A percentile compares a stretch with the other conserved stretches of the same genome.
These are phyloP conservation scores for Nysson spinosus DNA, from an alignment of 2,888 invertebrate species.

Conservation along the genomic window DNA sequence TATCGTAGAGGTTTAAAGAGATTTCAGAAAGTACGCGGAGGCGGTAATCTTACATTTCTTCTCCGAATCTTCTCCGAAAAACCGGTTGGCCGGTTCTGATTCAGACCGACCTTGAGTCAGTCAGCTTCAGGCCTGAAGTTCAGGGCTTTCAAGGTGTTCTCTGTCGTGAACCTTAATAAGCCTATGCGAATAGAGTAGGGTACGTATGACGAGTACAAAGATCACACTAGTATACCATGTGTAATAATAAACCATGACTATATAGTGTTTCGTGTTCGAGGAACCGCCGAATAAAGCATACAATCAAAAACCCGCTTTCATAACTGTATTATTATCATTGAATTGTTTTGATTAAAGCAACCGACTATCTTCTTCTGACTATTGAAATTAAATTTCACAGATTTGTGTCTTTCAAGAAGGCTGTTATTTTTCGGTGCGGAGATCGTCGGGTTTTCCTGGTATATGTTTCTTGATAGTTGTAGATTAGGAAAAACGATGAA, in stretches of 20 bases:
- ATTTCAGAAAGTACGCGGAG: slow-evolving; percentile 24
- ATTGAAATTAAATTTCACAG: too few species aligned
- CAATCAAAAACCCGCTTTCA: too few species aligned
- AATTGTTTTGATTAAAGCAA: too few species aligned
- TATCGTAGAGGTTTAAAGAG: slow-evolving; percentile 25
- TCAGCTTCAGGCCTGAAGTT: slow-evolving; percentile 58
- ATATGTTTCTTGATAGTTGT: too few species aligned
- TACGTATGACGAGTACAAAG: too few species aligned
- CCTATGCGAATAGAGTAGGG: neutral
- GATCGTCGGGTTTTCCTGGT: too few species aligned
- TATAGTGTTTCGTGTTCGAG: too few species aligned
- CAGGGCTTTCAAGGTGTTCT: slow-evolving; percentile 57
- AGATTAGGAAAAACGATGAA: too few species aligned
- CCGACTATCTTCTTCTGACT: too few species aligned
- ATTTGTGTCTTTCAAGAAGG: too few species aligned
- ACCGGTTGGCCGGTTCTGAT: slow-evolving; percentile 61
- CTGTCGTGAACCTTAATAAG: slow-evolving; percentile 49
- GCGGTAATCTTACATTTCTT: slow-evolving; percentile 53
- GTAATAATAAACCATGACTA: slow-evolving; percentile 59
- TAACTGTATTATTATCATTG: too few species aligned
- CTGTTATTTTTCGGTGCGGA: too few species aligned
- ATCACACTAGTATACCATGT: slow-evolving; percentile 41
- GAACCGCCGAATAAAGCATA: slow-evolving; percentile 22
- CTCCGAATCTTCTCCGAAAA: slow-evolving; percentile 59
- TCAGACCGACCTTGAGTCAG: slow-evolving; percentile 61